Percentiles rank a stretch among this genome's conserved stretches.
Conservation (phyloP, 2,113 vertebrate species). For the Dromiciops gliroides region DNA sequence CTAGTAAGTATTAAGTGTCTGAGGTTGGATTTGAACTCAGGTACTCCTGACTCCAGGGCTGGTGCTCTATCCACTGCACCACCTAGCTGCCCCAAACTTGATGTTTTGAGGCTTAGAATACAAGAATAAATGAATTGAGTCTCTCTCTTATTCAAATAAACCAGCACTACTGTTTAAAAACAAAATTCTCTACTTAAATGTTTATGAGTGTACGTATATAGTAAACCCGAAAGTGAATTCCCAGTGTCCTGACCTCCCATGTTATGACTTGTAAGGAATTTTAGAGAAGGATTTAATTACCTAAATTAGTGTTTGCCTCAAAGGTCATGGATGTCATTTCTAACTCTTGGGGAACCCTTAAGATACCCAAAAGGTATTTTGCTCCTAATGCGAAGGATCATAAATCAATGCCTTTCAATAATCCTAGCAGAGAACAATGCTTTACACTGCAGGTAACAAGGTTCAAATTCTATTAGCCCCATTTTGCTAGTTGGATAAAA, state of each 20-base stretch:
- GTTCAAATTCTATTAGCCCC: slow-evolving; percentile 31
- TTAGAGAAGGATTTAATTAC: background rate
- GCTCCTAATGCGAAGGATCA: slow-evolving; percentile 56
- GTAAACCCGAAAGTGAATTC: background rate
- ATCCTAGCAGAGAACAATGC: slow-evolving; percentile 37
- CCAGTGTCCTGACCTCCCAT: background rate
- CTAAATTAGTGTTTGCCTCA: slow-evolving; percentile 17
- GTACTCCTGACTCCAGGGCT: too few relatives aligned
- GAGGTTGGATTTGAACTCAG: too few relatives aligned
- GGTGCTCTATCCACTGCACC: too few relatives aligned
- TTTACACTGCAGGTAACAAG: background rate
- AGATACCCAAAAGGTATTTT: slow-evolving; percentile 14
- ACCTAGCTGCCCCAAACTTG: too few relatives aligned
- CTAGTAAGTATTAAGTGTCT: too few relatives aligned
- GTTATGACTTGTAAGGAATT: background rate
- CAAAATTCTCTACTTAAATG: background rate
- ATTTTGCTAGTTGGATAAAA: background rate
- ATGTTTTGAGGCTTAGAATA: background rate
- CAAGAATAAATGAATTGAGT: background rate
- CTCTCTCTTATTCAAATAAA: background rate
- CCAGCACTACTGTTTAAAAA: background rate
- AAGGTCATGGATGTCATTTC: slow-evolving; percentile 33
- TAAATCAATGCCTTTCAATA: slow-evolving; percentile 31
- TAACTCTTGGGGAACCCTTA: slow-evolving; percentile 28
- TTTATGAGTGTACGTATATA: background rate